These are phyloP conservation scores for Dorcus hopei DNA, from an alignment of 2,888 invertebrate species.

Conservation along the genomic window DNA sequence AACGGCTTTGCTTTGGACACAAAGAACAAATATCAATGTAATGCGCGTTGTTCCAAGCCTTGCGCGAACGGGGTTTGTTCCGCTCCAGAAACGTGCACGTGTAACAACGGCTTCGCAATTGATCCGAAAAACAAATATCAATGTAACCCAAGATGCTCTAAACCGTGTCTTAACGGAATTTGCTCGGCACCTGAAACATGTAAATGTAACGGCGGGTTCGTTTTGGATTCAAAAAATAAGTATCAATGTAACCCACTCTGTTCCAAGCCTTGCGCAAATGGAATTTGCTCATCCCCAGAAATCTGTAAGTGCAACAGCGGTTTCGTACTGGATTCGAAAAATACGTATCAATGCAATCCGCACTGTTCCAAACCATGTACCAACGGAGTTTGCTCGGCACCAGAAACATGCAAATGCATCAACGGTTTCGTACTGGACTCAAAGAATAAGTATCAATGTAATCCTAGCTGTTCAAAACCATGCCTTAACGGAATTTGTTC, in stretches of 20 bases:
- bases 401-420: slow-evolving; percentile 21
- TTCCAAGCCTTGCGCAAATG: slow-evolving; percentile 18
- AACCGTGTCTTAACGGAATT: slow-evolving; percentile 23
- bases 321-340: slow-evolving; percentile 11
- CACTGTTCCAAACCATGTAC: slow-evolving; percentile 19
- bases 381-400: slow-evolving; percentile 20
- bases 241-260: slow-evolving; percentile 24
- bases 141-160: slow-evolving; percentile 34
- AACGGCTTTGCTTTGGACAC: slow-evolving; percentile 14
- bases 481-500: slow-evolving; percentile 31
- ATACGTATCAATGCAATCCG: slow-evolving; percentile 18
- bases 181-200: slow-evolving; percentile 29
- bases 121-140: slow-evolving; percentile 18
- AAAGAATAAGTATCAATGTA: slow-evolving; percentile 26
- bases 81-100: slow-evolving; percentile 20
- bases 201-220: slow-evolving; percentile 13
- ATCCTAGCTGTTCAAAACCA: slow-evolving; percentile 29
- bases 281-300: slow-evolving; percentile 20
- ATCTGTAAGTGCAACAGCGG: slow-evolving; percentile 20
- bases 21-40: slow-evolving; percentile 19
- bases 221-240: slow-evolving; percentile 6
- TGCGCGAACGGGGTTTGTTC: slow-evolving; percentile 20
- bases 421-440: slow-evolving; percentile 11
- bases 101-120: slow-evolving; percentile 13
- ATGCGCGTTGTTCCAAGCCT: slow-evolving; percentile 18